phyloP scores from a whole-genome alignment of 1,140 invertebrate species.

The Trichoplusia ni region DNA sequence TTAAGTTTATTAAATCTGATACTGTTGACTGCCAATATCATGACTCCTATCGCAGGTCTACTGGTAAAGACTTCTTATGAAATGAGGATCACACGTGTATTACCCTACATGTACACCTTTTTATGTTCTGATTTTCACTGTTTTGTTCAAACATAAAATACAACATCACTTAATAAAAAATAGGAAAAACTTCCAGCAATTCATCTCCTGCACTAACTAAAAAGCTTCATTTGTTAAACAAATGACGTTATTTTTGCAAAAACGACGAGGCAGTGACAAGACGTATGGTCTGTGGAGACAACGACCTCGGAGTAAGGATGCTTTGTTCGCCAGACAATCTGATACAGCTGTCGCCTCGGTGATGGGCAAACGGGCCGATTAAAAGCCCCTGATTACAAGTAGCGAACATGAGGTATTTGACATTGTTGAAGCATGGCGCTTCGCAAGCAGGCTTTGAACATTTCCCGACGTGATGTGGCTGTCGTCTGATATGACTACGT shows the following conservation, averaged over 20 bases:
- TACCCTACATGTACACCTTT: too few relatives aligned
- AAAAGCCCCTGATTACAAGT: constrained; percentile 30
- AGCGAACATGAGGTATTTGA: constrained; percentile 25
- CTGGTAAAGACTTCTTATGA: too few relatives aligned
- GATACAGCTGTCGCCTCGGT: constrained; percentile 24
- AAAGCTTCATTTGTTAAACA: not conserved
- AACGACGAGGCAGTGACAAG: constrained; percentile 42
- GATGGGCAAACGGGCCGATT: constrained; percentile 24
- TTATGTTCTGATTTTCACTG: too few relatives aligned
- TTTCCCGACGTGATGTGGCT: constrained; percentile 17
- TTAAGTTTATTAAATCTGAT: too few relatives aligned
- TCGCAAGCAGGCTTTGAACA: constrained; percentile 13
- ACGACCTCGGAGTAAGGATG: constrained; percentile 15
- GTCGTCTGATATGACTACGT: too few relatives aligned
- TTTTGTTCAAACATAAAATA: too few relatives aligned
- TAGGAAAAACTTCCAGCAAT: not conserved
- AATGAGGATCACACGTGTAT: too few relatives aligned
- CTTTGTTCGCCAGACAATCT: constrained; percentile 28
- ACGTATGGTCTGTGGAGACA: constrained; percentile 35
- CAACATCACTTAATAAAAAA: too few relatives aligned
- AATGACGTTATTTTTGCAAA: constrained; percentile 33
- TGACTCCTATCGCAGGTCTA: too few relatives aligned
- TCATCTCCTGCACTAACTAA: not conserved
- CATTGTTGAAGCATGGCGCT: constrained; percentile 18
- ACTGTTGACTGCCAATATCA: too few relatives aligned